These are phyloP conservation scores for Okapia johnstoni DNA, from an alignment of 2,113 vertebrate genomes.

Conservation along the genomic window DNA sequence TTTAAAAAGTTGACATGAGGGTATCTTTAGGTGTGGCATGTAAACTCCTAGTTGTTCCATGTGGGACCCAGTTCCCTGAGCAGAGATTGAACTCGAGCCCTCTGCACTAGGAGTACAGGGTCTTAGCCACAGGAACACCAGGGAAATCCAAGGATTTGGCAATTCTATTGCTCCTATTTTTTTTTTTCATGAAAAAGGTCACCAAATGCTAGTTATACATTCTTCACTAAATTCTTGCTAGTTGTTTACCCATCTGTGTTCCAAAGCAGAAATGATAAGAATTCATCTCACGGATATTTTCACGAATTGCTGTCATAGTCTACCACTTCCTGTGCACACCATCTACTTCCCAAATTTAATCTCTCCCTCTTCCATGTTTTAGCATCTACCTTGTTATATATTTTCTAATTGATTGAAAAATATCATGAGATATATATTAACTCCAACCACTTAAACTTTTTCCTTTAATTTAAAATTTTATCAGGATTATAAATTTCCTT, in stretches of 20 bases:
- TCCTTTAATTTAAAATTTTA: neutral
- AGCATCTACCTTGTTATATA: neutral
- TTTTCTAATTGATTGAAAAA: neutral
- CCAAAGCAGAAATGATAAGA: neutral
- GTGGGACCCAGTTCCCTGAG: neutral
- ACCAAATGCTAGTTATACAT: neutral
- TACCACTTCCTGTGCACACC: neutral
- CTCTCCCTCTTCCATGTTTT: neutral
- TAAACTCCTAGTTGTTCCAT: neutral
- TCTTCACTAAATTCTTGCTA: neutral
- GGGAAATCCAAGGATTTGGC: neutral
- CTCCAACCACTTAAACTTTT: neutral
- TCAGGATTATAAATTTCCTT: neutral
- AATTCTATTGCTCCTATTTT: neutral
- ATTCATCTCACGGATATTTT: neutral
- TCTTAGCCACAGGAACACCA: neutral
- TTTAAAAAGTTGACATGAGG: neutral
- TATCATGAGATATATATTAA: neutral
- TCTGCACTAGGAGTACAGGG: neutral
- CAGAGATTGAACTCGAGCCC: neutral
- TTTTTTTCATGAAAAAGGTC: neutral
- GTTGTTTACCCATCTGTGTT: neutral
- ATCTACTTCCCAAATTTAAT: neutral
- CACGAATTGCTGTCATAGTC: neutral
- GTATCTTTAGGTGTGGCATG: neutral